Base-by-base conservation (phyloP, 1,140 invertebrate genomes). In the Macrostomum lignano region DNA sequence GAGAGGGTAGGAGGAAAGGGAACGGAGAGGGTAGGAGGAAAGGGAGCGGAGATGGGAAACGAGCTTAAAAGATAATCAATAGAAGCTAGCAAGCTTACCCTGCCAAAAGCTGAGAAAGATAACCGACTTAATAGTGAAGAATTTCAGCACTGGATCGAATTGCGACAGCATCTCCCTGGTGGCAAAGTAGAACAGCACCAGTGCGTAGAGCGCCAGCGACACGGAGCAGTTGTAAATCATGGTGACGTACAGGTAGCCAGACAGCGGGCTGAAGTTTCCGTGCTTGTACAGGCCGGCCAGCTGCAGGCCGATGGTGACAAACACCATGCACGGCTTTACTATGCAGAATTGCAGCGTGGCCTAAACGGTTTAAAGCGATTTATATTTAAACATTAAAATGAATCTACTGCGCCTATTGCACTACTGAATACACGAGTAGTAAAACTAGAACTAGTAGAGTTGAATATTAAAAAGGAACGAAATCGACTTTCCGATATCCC, bases 31-130 rank as follows among this genome's bases (percentile, higher is more conserved):
- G n/a, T n/a, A n/a, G n/a, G n/a, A n/a, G n/a, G n/a, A n/a, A n/a
- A n/a, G n/a, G n/a, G n/a, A n/a, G n/a, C n/a, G n/a, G n/a, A n/a
- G n/a, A n/a, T n/a, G n/a, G n/a, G n/a, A n/a, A n/a, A n/a, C n/a
- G n/a, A n/a, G n/a, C n/a, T n/a, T n/a, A n/a, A n/a, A n/a, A n/a
- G n/a, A n/a, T n/a, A n/a, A n/a, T n/a, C n/a, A n/a, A n/a, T n/a
- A n/a, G n/a, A n/a, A n/a, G n/a, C n/a, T n/a, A n/a, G n/a, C n/a
- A n/a, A n/a, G n/a, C n/a, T n/a, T n/a, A 88, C 82, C 88, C 76
- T 98, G 91, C 91, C 91, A 98, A 53, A 98, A 98, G 29, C 86
- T 94, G 37, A 98, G 65, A 59, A 98, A 98, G 52, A 98, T 96
- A 42, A 96, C 79, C 39, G 84, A 88, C 55, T 98, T 98, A 42